Evolutionary conservation across 2,797 vertebrate species (phyloP).

Genomic region (Stomatorhinus walkeri): DNA sequence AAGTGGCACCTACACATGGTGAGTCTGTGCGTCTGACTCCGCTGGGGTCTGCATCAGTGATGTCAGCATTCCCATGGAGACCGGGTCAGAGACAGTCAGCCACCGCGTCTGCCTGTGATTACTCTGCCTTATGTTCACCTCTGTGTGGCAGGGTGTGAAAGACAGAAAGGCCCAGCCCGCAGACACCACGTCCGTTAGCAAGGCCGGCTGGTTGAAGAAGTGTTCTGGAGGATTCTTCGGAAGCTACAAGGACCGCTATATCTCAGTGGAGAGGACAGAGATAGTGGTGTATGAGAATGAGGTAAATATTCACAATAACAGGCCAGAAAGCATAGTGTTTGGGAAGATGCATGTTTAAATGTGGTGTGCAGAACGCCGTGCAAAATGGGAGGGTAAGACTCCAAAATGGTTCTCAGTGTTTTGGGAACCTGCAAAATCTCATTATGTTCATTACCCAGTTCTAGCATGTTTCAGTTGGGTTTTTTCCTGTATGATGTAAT

Average conservation of each 20-base stretch:
- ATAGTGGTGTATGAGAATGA: constrained; percentile 78
- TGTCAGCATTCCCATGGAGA: not conserved
- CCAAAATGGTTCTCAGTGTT: not conserved
- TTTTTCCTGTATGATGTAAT: constrained; percentile 3
- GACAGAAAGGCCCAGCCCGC: constrained; percentile 61
- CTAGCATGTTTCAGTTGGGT: not conserved
- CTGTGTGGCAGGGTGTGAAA: constrained; percentile 56
- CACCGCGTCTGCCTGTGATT: not conserved
- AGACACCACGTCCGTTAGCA: constrained; percentile 54
- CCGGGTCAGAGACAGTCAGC: not conserved
- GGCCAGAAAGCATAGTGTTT: not conserved
- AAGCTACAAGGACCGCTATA: constrained; percentile 83
- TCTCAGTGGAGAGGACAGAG: constrained; percentile 75
- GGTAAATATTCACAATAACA: constrained; percentile 50
- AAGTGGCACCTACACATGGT: not conserved
- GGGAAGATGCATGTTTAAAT: not conserved
- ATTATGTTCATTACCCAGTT: not conserved
- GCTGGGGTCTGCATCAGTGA: not conserved
- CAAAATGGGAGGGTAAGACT: not conserved
- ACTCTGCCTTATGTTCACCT: not conserved
- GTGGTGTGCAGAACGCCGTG: not conserved
- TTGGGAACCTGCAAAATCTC: not conserved
- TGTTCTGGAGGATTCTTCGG: constrained; percentile 70
- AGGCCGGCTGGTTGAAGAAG: constrained; percentile 90
- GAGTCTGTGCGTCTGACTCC: not conserved